These are phyloP conservation scores for Menidia menidia DNA, from an alignment of 2,797 vertebrate species.

Conservation along the genomic window DNA sequence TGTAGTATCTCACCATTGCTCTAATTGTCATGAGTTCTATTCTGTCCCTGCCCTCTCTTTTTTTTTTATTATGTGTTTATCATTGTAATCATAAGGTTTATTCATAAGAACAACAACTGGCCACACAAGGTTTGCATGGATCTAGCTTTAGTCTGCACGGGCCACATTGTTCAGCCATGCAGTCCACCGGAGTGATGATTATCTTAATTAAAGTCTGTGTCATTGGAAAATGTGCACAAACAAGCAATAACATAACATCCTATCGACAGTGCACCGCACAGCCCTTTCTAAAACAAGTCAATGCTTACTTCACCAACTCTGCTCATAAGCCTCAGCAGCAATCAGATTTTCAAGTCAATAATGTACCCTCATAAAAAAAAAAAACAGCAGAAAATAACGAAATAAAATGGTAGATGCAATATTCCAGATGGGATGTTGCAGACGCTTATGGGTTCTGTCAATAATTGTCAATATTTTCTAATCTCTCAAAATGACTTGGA, in stretches of 20 bases:
- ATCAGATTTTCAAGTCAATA: slow-evolving; percentile 74
- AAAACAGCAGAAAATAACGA: slow-evolving; percentile 54
- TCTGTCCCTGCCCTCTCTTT: slow-evolving; percentile 53
- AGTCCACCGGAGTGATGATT: slow-evolving; percentile 71
- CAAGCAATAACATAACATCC: slow-evolving; percentile 69
- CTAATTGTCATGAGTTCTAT: slow-evolving; percentile 38
- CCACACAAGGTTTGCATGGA: slow-evolving; percentile 45
- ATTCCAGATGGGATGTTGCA: slow-evolving; percentile 61
- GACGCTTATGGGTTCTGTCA: slow-evolving; percentile 61
- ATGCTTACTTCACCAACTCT: slow-evolving; percentile 21
- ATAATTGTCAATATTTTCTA: slow-evolving; percentile 79
- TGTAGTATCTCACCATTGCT: slow-evolving; percentile 45
- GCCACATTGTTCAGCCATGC: slow-evolving; percentile 57
- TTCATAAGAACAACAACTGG: slow-evolving; percentile 65
- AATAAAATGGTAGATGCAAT: slow-evolving; percentile 65
- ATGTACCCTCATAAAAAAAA: slow-evolving; percentile 42
- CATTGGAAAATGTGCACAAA: slow-evolving; percentile 77
- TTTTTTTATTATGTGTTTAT: slow-evolving; percentile 71
- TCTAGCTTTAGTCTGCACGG: slow-evolving; percentile 60
- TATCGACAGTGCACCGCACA: slow-evolving; percentile 43
- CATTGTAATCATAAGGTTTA: slow-evolving; percentile 71
- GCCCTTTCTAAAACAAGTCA: slow-evolving; percentile 37
- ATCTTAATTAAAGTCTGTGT: slow-evolving; percentile 82
- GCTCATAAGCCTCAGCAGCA: slow-evolving; percentile 53
- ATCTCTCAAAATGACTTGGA: slow-evolving; percentile 69